Evolutionary conservation across 1,140 invertebrate species (phyloP), one percentile per base, ranked within the genome.

Genomic region (Cylas formicarius): DNA sequence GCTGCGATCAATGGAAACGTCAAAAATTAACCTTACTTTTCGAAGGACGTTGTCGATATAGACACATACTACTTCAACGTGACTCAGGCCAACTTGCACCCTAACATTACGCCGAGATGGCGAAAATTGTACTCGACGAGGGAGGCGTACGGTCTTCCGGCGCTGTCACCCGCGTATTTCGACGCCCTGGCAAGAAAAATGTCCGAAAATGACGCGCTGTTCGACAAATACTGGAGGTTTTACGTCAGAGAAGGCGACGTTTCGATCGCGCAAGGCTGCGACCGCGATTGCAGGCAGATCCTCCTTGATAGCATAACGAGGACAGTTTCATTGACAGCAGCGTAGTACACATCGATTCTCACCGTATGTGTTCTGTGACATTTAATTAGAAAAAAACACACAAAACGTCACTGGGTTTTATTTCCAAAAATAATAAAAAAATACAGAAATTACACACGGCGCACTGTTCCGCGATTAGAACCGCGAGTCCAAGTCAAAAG

Each of bases 1-100:
- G n/a, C n/a, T n/a, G n/a, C n/a, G n/a, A n/a, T n/a, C n/a, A n/a
- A n/a, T n/a, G n/a, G n/a, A n/a, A n/a, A n/a, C n/a, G n/a, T n/a
- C n/a, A n/a, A n/a, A 21, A 3, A 18, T 16, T 33, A 17, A n/a
- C 34, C 7, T 52, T 27, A 55, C 50, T n/a, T 49, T 10, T 52
- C 53, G 8, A 28, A 74, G 73, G 57, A 60, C 41, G 66, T 81
- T 3, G 53, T 73, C 29, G 72, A 83, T 61, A 68, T 68, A 43
- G 68, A 76, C 8, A 77, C 75, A n/a, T 82, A 74, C 65, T 72
- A 72, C 16, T 71, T 77, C 42, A 78, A 83, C 61, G 43, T 81
- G 10, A 76, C 72, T 2, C 55, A 68, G 42, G 77, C 78, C 0
- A 81, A 81, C 56, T 34, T 56, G 21, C 45, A 58, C 6, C 50